phyloP scores from a whole-genome alignment of 2,888 invertebrate species.

The Catocala sponsa region DNA sequence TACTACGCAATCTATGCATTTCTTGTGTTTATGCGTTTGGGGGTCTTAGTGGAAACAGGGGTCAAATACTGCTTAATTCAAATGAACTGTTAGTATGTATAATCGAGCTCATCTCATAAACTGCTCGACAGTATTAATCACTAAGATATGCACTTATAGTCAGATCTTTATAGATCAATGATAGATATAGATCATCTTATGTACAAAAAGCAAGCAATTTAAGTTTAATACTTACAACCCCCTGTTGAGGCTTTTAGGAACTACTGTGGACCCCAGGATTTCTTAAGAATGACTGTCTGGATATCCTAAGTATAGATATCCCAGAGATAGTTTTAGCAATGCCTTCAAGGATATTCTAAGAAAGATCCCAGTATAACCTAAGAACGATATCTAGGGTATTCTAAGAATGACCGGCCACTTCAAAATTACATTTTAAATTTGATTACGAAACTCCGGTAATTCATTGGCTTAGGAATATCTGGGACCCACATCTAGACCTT shows the following conservation, averaged over 20 bases:
- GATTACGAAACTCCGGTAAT: no score
- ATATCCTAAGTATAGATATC: no score
- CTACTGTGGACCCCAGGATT: background rate
- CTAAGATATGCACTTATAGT: constrained; percentile 10
- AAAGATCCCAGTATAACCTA: background rate
- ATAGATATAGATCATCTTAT: constrained; percentile 10
- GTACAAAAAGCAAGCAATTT: constrained; percentile 7
- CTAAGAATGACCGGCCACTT: background rate
- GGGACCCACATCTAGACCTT: no score
- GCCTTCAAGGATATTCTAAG: no score
- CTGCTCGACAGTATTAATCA: constrained; percentile 8
- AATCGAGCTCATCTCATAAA: background rate
- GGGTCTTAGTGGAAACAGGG: no score
- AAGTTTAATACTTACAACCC: constrained; percentile 2
- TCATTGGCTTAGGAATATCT: no score
- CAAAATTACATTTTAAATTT: background rate
- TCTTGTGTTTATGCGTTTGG: no score
- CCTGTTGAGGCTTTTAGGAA: background rate
- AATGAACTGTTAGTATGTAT: background rate
- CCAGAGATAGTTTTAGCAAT: no score
- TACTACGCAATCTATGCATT: no score
- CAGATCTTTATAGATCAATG: constrained; percentile 13
- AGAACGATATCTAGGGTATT: no score
- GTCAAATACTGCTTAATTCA: background rate
- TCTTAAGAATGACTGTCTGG: no score